A percentile compares a stretch with the other conserved stretches of the same genome.
These are phyloP conservation scores for Hylaeus volcanicus DNA, from an alignment of 1,140 invertebrate genomes.

Conservation along the genomic window DNA sequence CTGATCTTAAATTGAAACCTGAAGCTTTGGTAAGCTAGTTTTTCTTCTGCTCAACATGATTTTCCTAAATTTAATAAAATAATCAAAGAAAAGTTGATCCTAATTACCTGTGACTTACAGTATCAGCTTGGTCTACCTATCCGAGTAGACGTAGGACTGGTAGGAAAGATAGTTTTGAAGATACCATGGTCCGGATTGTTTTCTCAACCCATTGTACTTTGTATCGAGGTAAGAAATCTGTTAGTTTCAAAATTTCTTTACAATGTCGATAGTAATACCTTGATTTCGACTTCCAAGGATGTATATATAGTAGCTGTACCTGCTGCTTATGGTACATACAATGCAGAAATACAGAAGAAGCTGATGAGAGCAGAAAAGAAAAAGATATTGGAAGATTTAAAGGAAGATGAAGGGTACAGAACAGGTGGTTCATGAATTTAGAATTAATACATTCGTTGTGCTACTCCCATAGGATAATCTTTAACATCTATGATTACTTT, in stretches of 20 bases:
- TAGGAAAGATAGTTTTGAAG: conserved; percentile 87
- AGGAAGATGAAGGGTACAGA: conserved; percentile 76
- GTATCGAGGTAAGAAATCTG: conserved; percentile 83
- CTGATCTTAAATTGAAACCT: conserved; percentile 88
- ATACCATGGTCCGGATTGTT: conserved; percentile 90
- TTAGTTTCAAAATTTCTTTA: neutral
- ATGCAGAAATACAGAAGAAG: conserved; percentile 87
- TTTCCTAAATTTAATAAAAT: neutral
- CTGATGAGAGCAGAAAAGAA: conserved; percentile 87
- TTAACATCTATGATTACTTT: conserved; percentile 43
- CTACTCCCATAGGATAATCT: neutral
- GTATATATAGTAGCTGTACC: conserved; percentile 89
- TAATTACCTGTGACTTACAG: conserved; percentile 79
- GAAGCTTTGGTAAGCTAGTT: conserved; percentile 87
- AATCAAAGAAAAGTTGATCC: neutral
- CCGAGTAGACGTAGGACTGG: conserved; percentile 89
- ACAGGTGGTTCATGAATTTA: conserved; percentile 68
- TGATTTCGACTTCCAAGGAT: conserved; percentile 79
- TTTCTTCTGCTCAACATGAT: neutral
- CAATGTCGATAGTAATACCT: neutral
- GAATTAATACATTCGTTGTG: neutral
- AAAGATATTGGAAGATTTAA: conserved; percentile 82
- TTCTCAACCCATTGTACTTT: conserved; percentile 85
- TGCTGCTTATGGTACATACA: conserved; percentile 85
- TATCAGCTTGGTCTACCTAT: conserved; percentile 90